Percentiles rank a stretch among this genome's conserved stretches.
Evolutionary conservation across 2,113 vertebrate species (phyloP).

Genomic region (Archilochus colubris): DNA sequence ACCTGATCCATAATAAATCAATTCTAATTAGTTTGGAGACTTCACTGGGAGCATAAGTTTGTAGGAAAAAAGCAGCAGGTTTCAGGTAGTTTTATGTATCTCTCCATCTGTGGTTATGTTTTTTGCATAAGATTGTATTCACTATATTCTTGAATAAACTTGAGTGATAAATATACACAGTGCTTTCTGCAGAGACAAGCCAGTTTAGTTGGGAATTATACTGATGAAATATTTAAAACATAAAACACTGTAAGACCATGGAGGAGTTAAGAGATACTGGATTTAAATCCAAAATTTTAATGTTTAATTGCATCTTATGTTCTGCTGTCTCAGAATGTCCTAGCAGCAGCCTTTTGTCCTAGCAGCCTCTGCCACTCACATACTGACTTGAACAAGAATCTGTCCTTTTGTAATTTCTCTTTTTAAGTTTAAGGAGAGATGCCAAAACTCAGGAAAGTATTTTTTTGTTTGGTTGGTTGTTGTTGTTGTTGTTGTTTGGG

Average conservation of each 20-base stretch:
- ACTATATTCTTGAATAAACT: not conserved
- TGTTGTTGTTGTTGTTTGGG: fast-evolving
- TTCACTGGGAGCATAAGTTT: constrained; percentile 80
- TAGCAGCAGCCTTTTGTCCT: not conserved
- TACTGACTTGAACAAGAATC: not conserved
- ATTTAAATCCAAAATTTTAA: not conserved
- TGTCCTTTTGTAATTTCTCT: not conserved
- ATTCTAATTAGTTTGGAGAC: constrained; percentile 97
- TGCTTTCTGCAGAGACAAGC: not conserved
- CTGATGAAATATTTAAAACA: not conserved
- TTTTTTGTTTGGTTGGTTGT: fast-evolving
- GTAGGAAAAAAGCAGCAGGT: constrained; percentile 69
- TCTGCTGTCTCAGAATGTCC: not conserved
- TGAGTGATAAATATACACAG: not conserved
- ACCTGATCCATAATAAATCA: constrained; percentile 98
- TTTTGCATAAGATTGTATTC: not conserved
- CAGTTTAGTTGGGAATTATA: not conserved
- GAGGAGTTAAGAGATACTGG: not conserved
- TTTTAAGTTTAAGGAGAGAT: not conserved
- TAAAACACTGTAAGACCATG: not conserved
- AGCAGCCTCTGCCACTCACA: not conserved
- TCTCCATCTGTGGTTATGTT: constrained; percentile 17
- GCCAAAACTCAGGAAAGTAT: not conserved
- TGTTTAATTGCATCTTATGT: not conserved
- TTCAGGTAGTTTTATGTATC: constrained; percentile 63